Evolutionary conservation across 2,113 vertebrate genomes (phyloP), one percentile per base, ranked within the genome.

Genomic region (Daboia siamensis): DNA sequence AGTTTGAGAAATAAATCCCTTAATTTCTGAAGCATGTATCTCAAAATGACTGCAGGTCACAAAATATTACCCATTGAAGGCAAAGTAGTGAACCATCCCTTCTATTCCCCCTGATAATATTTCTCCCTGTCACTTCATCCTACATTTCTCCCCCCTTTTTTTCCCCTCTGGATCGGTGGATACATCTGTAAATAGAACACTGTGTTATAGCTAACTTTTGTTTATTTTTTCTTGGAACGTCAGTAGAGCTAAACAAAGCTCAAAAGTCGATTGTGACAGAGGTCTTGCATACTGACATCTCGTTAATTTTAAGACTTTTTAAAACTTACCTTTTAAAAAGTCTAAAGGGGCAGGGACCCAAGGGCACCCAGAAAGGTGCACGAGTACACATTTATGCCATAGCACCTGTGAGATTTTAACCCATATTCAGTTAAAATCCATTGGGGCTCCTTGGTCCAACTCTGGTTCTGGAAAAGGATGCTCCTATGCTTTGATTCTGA

Each of bases 401-500:
- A 74, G 33, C 23, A 33, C 29, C 46, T 39, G 12, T 64, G 20
- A 23, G 1, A 69, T 69, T 64, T 39, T 56, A 87, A 64, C 46
- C 86, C 33, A 61, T 0, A 0, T 86, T 94, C 87, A n/a, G 24
- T 55, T 87, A 11, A 90, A 69, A 88, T 0, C 21, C 69, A 88
- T 87, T 55, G 59, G 15, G 89, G 56, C 86, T 90, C 56, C 90
- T 89, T 9, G 3, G 2, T 69, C 86, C 4, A 0, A 39, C 8
- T 84, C 92, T 90, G 92, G 0, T 93, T 92, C 90, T 24, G 55
- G 69, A 92, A 59, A 55, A 10, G 4, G 29, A 59, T 0, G 0
- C 48, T 93, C 91, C 51, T 61, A 69, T 93, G 21, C 23, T 91
- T 93, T 92, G 89, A 85, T 29, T 48, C 69, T 94, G 89, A 93